Percentiles rank a stretch among this genome's conserved stretches.
phyloP scores from a whole-genome alignment of 2,113 vertebrate species.

The Corythornis vintsioides region DNA sequence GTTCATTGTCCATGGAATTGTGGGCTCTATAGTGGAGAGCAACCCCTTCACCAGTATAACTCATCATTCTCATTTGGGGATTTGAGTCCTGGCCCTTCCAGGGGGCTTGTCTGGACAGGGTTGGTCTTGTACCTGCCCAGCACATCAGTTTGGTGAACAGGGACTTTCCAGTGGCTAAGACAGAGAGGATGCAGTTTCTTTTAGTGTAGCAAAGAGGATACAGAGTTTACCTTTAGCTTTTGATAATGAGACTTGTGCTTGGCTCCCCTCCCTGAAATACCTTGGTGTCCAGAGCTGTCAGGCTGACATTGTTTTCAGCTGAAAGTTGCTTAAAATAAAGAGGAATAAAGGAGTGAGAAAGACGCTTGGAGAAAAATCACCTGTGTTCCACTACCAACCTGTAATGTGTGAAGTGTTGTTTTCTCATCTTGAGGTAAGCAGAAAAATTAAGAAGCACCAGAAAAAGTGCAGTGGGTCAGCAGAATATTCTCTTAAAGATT shows the following conservation, averaged over 20 bases:
- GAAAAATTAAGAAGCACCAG: not conserved
- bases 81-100: not conserved
- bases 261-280: not conserved
- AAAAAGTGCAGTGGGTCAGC: not conserved
- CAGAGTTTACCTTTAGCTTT: not conserved
- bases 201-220: not conserved
- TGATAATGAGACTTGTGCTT: not conserved
- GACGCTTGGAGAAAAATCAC: not conserved
- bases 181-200: not conserved
- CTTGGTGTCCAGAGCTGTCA: not conserved
- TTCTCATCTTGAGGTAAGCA: not conserved
- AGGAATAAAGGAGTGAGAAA: not conserved
- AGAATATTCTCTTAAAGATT: constrained; percentile 20
- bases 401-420: not conserved
- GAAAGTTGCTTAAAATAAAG: constrained; percentile 16
- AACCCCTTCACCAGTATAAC: not conserved
- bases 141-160: not conserved
- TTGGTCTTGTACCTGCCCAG: not conserved
- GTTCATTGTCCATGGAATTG: rapidly evolving
- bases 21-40: not conserved
- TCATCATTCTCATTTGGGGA: not conserved
- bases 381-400: not conserved
- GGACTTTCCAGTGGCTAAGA: not conserved
- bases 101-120: not conserved
- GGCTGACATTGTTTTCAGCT: not conserved